Evolutionary conservation across 2,888 invertebrate genomes (phyloP).

Genomic region (Monoplex corrugatus): DNA sequence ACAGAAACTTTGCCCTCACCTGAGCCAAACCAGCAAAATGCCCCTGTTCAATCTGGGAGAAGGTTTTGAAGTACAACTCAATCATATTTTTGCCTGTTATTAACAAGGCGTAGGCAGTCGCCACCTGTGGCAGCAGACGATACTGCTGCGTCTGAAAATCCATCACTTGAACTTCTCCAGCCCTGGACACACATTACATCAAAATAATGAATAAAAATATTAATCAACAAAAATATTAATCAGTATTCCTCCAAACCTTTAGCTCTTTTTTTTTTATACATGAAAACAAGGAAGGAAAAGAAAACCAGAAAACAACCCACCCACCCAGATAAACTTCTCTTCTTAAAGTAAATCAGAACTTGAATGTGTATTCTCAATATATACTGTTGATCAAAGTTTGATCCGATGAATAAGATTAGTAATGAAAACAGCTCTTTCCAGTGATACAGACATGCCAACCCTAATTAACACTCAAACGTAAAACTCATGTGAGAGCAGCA

Average conservation of each 20-base stretch:
- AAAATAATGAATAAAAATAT: neutral
- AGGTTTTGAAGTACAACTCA: conserved; percentile 69
- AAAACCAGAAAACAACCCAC: neutral
- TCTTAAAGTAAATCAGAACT: too few relatives aligned
- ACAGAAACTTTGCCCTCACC: conserved; percentile 83
- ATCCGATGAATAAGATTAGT: too few relatives aligned
- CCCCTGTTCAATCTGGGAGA: conserved; percentile 89
- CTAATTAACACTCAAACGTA: too few relatives aligned
- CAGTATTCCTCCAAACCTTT: neutral
- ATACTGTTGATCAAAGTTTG: too few relatives aligned
- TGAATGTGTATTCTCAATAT: too few relatives aligned
- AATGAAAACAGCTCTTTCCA: too few relatives aligned
- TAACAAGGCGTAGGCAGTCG: conserved; percentile 90
- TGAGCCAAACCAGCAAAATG: conserved; percentile 92
- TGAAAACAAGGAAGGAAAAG: neutral
- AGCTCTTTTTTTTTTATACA: neutral
- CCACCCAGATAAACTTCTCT: too few relatives aligned
- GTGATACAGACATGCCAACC: too few relatives aligned
- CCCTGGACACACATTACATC: too few relatives aligned
- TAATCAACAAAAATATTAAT: neutral
- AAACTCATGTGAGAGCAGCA: too few relatives aligned
- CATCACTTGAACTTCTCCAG: conserved; percentile 85
- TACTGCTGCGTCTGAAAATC: conserved; percentile 97
- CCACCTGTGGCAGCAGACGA: conserved; percentile 92
- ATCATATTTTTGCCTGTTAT: conserved; percentile 82